Evolutionary conservation across 2,797 vertebrate species (phyloP).

Genomic region (Pseudochaenichthys georgianus): DNA sequence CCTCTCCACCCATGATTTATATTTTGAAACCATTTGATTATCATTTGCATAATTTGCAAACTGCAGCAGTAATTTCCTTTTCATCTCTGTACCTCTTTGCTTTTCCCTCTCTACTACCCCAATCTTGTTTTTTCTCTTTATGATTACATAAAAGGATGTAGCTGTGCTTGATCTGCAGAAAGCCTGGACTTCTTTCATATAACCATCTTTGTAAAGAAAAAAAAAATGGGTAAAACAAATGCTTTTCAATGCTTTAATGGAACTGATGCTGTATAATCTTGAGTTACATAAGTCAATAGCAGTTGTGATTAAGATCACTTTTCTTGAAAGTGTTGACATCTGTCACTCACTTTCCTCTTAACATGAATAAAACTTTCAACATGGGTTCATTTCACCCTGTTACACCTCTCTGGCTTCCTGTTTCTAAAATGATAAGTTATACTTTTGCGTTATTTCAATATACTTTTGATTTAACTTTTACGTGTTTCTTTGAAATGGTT

Average conservation of each 20-base stretch:
- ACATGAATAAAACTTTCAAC: constrained; percentile 65
- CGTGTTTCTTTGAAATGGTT: not conserved
- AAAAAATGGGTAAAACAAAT: constrained; percentile 42
- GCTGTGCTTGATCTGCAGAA: constrained; percentile 51
- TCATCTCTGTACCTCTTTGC: constrained; percentile 40
- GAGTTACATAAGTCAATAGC: constrained; percentile 47
- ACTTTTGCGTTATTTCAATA: not conserved
- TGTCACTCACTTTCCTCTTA: constrained; percentile 41
- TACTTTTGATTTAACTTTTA: not conserved
- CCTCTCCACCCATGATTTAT: not conserved
- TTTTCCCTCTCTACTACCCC: constrained; percentile 39
- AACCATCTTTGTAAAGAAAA: constrained; percentile 47
- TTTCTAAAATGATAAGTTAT: not conserved
- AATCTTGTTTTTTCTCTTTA: constrained; percentile 28
- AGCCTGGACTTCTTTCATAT: constrained; percentile 48
- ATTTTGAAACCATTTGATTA: not conserved
- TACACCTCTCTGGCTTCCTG: not conserved
- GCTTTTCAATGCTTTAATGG: constrained; percentile 51
- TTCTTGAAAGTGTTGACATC: constrained; percentile 47
- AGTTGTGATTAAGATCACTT: constrained; percentile 52
- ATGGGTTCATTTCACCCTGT: constrained; percentile 21
- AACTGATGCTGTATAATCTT: constrained; percentile 55
- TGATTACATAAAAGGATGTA: constrained; percentile 55
- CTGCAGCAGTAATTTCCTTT: constrained; percentile 14
- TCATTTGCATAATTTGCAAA: constrained; percentile 6